These are phyloP conservation scores for Cetoscarus ocellatus DNA, from an alignment of 2,797 vertebrate species.

Conservation along the genomic window DNA sequence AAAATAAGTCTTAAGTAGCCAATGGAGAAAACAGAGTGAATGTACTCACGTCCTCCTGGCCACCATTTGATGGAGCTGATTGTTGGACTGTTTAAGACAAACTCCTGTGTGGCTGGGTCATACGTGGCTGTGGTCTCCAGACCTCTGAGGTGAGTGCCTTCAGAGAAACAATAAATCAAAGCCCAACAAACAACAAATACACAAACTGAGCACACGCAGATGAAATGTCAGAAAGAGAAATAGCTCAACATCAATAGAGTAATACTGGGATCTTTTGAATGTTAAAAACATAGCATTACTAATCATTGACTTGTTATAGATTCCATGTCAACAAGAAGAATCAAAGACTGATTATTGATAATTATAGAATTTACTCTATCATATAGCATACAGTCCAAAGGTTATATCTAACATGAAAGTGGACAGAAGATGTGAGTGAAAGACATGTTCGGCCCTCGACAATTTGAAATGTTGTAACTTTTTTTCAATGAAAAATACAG, in stretches of 20 bases:
- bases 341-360: background rate
- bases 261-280: background rate
- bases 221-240: constrained; percentile 5
- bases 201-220: background rate
- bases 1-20: too few species aligned
- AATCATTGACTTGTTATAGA: background rate
- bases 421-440: background rate
- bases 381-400: background rate
- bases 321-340: too few species aligned
- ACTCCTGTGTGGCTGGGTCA: constrained; percentile 94
- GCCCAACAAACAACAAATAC: constrained; percentile 13
- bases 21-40: too few species aligned
- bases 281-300: background rate
- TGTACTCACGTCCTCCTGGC: constrained; percentile 96
- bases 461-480: constrained; percentile 1
- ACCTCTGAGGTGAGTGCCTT: constrained; percentile 95
- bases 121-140: constrained; percentile 98
- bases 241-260: background rate
- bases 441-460: constrained; percentile 16
- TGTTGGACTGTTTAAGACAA: constrained; percentile 96
- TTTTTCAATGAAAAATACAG: constrained; percentile 2
- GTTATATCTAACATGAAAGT: background rate
- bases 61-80: constrained; percentile 99
- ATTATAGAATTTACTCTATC: background rate
- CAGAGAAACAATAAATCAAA: constrained; percentile 22